These are phyloP conservation scores for Drosophila obscura DNA, from an alignment of 1,140 invertebrate genomes.

Conservation along the genomic window DNA sequence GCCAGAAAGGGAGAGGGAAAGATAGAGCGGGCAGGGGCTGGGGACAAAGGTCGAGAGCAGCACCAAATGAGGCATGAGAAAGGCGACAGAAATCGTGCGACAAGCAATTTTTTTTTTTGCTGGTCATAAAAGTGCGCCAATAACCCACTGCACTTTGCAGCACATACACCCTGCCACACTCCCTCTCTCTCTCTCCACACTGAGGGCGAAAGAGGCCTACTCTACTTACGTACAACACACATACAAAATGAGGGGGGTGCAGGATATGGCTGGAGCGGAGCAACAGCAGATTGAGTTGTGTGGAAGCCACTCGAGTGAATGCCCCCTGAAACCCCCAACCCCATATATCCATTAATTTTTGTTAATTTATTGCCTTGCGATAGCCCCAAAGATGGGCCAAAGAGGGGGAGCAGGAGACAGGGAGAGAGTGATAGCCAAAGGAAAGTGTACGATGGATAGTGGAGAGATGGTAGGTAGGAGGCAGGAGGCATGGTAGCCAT, in stretches of 20 bases:
- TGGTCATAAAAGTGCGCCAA: constrained; percentile 75
- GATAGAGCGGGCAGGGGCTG: too few relatives aligned
- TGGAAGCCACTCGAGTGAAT: constrained; percentile 33
- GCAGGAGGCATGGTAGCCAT: constrained; percentile 31
- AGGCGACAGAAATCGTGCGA: constrained; percentile 33
- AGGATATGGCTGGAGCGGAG: background rate
- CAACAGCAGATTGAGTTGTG: constrained; percentile 53
- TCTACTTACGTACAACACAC: constrained; percentile 39
- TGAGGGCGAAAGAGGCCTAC: constrained; percentile 34
- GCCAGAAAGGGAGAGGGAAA: too few relatives aligned
- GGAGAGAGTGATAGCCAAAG: background rate
- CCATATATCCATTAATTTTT: constrained; percentile 69
- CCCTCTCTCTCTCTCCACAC: background rate
- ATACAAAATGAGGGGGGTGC: constrained; percentile 27
- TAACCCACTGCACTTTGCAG: constrained; percentile 76
- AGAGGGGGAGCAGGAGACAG: constrained; percentile 2
- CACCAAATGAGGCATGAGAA: constrained; percentile 34
- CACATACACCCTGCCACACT: background rate
- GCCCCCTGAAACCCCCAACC: constrained; percentile 7
- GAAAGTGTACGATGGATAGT: background rate
- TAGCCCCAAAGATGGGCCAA: constrained; percentile 56
- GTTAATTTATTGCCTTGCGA: constrained; percentile 75
- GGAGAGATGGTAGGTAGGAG: background rate
- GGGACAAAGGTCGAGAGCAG: too few relatives aligned
- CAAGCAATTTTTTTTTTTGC: constrained; percentile 42